Evolutionary conservation across 2,888 invertebrate genomes (phyloP).

Genomic region (Penaeus monodon): DNA sequence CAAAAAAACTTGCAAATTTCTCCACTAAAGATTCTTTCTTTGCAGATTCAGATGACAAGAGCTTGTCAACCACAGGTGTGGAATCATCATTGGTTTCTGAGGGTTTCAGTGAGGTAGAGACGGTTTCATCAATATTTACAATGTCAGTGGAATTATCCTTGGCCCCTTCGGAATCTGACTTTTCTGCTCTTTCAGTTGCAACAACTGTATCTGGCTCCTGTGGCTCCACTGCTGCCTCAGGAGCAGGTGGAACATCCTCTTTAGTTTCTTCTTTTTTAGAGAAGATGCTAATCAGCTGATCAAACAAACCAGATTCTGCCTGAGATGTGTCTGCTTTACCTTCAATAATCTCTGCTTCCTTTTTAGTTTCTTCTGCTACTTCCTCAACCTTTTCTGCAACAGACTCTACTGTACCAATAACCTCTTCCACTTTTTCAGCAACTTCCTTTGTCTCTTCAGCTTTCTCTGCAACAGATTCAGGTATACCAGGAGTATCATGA

Average conservation of each 20-base stretch:
- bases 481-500: constrained; percentile 3
- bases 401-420: constrained; percentile 19
- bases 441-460: constrained; percentile 25
- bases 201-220: not conserved
- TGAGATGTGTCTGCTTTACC: not conserved
- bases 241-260: not conserved
- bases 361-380: constrained; percentile 24
- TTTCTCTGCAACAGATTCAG: constrained; percentile 27
- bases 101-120: too few relatives aligned
- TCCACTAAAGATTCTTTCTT: constrained; percentile 19
- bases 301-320: constrained; percentile 14
- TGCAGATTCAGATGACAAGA: not conserved
- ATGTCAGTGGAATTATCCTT: too few relatives aligned
- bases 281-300: constrained; percentile 4
- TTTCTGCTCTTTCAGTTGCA: not conserved
- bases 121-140: too few relatives aligned
- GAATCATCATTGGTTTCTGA: too few relatives aligned
- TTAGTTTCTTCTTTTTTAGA: constrained; percentile 9
- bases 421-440: constrained; percentile 31
- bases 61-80: not conserved
- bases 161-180: not conserved
- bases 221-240: not conserved
- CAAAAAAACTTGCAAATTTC: constrained; percentile 22
- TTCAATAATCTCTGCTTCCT: constrained; percentile 17
- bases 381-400: constrained; percentile 43